Evolutionary conservation across 2,888 invertebrate species (phyloP), one percentile per base, ranked within the genome.

Genomic region (Vanessa cardui): DNA sequence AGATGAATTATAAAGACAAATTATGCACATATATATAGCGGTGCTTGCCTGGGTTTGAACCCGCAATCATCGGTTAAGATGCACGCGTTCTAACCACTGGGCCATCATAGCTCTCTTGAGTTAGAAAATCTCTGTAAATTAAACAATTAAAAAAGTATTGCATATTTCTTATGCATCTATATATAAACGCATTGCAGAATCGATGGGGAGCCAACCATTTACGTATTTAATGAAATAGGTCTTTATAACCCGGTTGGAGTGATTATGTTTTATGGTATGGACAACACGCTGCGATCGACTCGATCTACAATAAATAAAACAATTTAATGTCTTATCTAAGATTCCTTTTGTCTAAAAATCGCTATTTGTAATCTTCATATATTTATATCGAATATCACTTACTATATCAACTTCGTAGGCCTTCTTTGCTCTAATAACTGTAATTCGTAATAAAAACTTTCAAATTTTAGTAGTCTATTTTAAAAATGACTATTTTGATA

Each of bases 221-320:
- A 50, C 50, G 50, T 15, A 50, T 39, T 50, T 26, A 20, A 49
- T 49, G 18, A 49, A 20, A 50, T 21, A 21, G 21, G 49, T 20
- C 50, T 50, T 1, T 54, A 31, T 31, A 50, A 12, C 12, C 9
- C 12, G 12, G 12, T 39, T 4, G 12, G 12, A 12, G 12, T 31
- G 21, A 4, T 21, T 5, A 21, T 26, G 15, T 31, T 31, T 31
- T 16, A 54, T 54, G 26, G 16, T n/a, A 31, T 7, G 16, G n/a
- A 54, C n/a, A 54, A 54, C 31, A 54, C 26, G 52, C 52, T 52
- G 52, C 2, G 52, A 52, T 6, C 31, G 26, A 52, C 52, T 52
- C 52, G 52, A 26, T 21, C 50, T 16, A 15, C 16, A 52, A 52
- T 21, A 21, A 31, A 15, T 52, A 8, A 18, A 49, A 52, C 15